A percentile compares a stretch with the other conserved stretches of the same genome.
These are phyloP conservation scores for Drosophila bunnanda DNA, from an alignment of 2,888 invertebrate genomes.

Conservation along the genomic window DNA sequence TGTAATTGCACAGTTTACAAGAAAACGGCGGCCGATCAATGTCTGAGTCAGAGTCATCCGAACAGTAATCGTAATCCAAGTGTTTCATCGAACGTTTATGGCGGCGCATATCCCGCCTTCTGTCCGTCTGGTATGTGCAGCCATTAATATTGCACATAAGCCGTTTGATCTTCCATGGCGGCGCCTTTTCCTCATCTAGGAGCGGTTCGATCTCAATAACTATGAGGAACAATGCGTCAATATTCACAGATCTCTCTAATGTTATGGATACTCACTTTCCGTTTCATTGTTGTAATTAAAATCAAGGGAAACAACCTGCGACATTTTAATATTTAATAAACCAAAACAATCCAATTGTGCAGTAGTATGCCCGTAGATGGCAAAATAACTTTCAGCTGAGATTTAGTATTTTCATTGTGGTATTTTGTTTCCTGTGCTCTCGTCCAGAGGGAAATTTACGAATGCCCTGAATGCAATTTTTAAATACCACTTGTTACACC, in stretches of 20 bases:
- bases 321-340: neutral
- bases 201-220: neutral
- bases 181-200: neutral
- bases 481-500: slow-evolving; percentile 10
- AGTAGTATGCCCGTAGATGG: neutral
- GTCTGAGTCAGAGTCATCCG: slow-evolving; percentile 39
- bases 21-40: slow-evolving; percentile 19
- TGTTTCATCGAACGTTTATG: slow-evolving; percentile 36
- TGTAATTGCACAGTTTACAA: slow-evolving; percentile 28
- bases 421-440: neutral
- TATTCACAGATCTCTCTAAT: neutral
- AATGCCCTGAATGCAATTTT: neutral
- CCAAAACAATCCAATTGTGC: slow-evolving; percentile 13
- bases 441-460: neutral
- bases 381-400: too few species aligned
- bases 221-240: neutral
- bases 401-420: slow-evolving; percentile 2
- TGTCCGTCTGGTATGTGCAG: slow-evolving; percentile 28
- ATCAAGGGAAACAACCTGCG: slow-evolving; percentile 7
- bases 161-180: slow-evolving; percentile 10
- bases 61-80: slow-evolving; percentile 3
- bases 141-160: slow-evolving; percentile 23
- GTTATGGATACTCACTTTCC: slow-evolving; percentile 5
- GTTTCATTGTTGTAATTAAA: neutral
- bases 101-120: slow-evolving; percentile 31